These are phyloP conservation scores for Choristoneura fumiferana DNA, from an alignment of 1,140 invertebrate species.

Conservation along the genomic window DNA sequence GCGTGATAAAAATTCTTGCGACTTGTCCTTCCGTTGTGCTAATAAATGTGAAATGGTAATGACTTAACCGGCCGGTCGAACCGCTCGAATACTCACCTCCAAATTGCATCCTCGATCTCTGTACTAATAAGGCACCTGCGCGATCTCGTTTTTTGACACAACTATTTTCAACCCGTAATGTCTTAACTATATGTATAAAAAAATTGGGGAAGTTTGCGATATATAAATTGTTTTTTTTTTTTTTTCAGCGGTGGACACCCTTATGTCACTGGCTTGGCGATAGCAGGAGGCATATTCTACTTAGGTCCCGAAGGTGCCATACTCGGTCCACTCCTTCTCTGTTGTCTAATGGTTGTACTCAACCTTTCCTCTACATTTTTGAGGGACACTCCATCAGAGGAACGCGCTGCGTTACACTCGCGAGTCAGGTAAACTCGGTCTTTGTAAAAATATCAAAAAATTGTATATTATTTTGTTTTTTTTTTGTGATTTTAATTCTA, in stretches of 20 bases:
- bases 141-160: too few relatives aligned
- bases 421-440: conserved; percentile 63
- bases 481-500: background rate
- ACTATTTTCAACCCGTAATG: too few relatives aligned
- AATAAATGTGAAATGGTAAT: too few relatives aligned
- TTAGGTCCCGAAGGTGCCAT: conserved; percentile 97
- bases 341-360: conserved; percentile 79
- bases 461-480: conserved; percentile 23
- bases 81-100: too few relatives aligned
- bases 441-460: conserved; percentile 19
- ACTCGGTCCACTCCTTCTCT: conserved; percentile 95
- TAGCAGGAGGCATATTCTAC: conserved; percentile 99
- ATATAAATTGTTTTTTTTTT: conserved; percentile 19
- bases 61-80: too few relatives aligned
- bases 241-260: conserved; percentile 93
- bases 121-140: too few relatives aligned
- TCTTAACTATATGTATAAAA: too few relatives aligned
- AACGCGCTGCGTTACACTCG: conserved; percentile 63
- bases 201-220: too few relatives aligned
- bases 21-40: too few relatives aligned
- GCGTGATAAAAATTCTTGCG: too few relatives aligned
- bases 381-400: conserved; percentile 64
- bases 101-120: too few relatives aligned
- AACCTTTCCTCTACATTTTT: conserved; percentile 73
- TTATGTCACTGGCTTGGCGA: conserved; percentile 97